Percentiles rank a stretch among this genome's conserved stretches.
Evolutionary conservation across 2,113 vertebrate species (phyloP).

Genomic region (Charina bottae): DNA sequence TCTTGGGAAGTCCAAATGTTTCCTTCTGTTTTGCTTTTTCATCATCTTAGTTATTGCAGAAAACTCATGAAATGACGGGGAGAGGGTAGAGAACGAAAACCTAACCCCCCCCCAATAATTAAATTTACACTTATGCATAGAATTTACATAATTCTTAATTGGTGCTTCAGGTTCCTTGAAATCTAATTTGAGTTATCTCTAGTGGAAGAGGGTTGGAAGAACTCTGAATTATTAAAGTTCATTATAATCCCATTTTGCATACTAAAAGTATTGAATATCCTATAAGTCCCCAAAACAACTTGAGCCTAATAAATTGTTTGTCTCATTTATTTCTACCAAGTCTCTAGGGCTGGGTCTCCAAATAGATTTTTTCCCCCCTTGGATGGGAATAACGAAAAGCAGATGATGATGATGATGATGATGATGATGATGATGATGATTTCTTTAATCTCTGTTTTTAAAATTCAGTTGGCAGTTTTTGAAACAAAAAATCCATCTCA

Average conservation of each 20-base stretch:
- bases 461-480: too few relatives aligned
- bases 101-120: not conserved
- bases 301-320: not conserved
- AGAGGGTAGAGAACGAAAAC: not conserved
- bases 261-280: not conserved
- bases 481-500: not conserved
- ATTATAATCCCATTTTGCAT: not conserved
- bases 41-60: too few relatives aligned
- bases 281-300: not conserved
- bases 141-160: slow-evolving; percentile 7
- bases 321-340: not conserved
- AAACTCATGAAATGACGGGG: not conserved
- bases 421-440: not conserved
- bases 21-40: not conserved
- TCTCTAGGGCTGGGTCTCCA: not conserved
- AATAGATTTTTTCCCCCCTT: not conserved
- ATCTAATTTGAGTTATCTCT: not conserved
- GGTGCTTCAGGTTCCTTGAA: not conserved
- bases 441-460: not conserved
- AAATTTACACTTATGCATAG: not conserved
- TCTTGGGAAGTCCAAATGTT: not conserved
- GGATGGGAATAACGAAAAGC: not conserved
- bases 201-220: not conserved
- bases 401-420: not conserved
- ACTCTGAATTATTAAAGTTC: not conserved